Percentiles rank a stretch among this genome's conserved stretches.
Conservation (phyloP, 2,113 vertebrate species). For the Psilopogon haemacephalus region DNA sequence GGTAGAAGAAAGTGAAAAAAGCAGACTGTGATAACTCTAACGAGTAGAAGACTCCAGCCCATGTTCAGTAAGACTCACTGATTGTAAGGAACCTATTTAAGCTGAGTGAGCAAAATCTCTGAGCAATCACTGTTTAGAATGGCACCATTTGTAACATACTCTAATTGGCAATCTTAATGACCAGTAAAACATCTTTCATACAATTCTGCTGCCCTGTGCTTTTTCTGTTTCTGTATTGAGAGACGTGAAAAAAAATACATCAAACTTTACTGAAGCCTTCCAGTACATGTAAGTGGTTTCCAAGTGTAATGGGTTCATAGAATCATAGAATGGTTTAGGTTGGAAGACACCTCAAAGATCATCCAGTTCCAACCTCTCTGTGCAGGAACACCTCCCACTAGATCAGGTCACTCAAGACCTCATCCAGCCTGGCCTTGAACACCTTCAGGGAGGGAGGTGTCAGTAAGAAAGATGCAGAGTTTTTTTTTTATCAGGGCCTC, state of each 20-base stretch:
- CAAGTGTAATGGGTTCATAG: no score
- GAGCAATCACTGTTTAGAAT: conserved; percentile 17
- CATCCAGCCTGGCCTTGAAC: no score
- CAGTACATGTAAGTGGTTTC: background rate
- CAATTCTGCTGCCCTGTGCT: background rate
- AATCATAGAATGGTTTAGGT: no score
- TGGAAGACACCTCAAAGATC: no score
- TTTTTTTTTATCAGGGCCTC: background rate
- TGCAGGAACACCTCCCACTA: no score
- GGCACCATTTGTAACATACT: background rate
- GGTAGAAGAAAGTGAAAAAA: conserved; percentile 13
- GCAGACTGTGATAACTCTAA: background rate
- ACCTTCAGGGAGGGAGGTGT: no score
- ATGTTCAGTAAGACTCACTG: background rate
- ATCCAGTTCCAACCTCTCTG: no score
- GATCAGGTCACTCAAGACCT: no score
- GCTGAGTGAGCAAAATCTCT: background rate
- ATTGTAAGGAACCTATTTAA: background rate
- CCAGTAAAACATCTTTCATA: background rate
- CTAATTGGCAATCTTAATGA: conserved; percentile 28
- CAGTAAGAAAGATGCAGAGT: background rate
- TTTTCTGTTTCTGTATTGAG: background rate
- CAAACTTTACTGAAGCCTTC: background rate
- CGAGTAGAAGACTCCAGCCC: background rate
- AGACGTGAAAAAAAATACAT: background rate